These are phyloP conservation scores for Oligia latruncula DNA, from an alignment of 2,888 invertebrate genomes.

Conservation along the genomic window DNA sequence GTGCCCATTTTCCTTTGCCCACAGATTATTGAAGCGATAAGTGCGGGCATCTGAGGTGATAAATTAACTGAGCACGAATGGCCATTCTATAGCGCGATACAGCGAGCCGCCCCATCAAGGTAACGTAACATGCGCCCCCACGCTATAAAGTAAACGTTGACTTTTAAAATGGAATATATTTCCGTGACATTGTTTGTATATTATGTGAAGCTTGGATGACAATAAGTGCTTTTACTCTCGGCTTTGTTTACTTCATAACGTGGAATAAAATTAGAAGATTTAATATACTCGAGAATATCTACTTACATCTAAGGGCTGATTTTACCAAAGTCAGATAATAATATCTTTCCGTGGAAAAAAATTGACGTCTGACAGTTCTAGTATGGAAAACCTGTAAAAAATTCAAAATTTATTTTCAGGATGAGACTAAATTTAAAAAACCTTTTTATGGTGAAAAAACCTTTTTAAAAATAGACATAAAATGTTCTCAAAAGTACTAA, in stretches of 20 bases:
- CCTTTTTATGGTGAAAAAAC: no score
- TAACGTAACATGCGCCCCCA: constrained; percentile 73
- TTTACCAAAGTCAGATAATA: no score
- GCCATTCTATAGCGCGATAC: constrained; percentile 91
- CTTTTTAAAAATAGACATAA: no score
- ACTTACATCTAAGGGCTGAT: no score
- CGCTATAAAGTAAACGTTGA: constrained; percentile 27
- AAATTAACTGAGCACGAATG: constrained; percentile 96
- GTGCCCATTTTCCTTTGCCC: constrained; percentile 38
- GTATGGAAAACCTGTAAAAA: no score
- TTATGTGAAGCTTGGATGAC: neutral
- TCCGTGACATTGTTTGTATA: no score
- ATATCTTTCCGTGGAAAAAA: no score
- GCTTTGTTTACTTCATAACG: neutral
- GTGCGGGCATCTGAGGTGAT: constrained; percentile 96
- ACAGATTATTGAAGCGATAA: constrained; percentile 95
- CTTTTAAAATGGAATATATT: constrained; percentile 40
- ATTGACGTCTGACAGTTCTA: no score
- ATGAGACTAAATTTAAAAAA: no score
- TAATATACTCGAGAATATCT: no score
- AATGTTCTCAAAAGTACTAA: no score
- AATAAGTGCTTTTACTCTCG: constrained; percentile 2
- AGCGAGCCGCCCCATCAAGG: constrained; percentile 88
- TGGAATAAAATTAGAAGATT: neutral
- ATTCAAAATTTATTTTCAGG: no score